phyloP scores from a whole-genome alignment of 2,888 invertebrate species.

The Xestobium rufovillosum region DNA sequence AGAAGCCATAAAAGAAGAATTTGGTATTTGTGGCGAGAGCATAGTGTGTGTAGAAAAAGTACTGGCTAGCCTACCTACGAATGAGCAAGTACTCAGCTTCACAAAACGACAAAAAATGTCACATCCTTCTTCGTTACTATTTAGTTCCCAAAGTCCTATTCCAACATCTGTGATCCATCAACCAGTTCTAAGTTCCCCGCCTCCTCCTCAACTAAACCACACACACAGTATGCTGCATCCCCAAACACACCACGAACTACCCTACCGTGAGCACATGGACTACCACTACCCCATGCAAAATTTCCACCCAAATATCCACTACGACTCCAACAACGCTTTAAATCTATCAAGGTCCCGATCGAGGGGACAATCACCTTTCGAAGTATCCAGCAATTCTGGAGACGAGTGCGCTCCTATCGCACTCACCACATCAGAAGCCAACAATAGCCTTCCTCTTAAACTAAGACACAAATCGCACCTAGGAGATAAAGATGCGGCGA shows the following conservation, averaged over 20 bases:
- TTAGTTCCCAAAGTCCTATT: conserved; percentile 49
- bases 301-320: conserved; percentile 48
- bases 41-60: conserved; percentile 85
- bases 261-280: conserved; percentile 46
- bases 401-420: conserved; percentile 47
- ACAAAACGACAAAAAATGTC: conserved; percentile 63
- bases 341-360: conserved; percentile 56
- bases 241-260: conserved; percentile 40
- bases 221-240: conserved; percentile 38
- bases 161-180: conserved; percentile 57
- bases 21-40: conserved; percentile 80
- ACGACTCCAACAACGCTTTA: conserved; percentile 56
- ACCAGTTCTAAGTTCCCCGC: conserved; percentile 43
- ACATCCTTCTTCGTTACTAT: conserved; percentile 47
- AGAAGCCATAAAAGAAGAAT: conserved; percentile 87
- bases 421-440: conserved; percentile 48
- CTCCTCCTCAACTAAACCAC: conserved; percentile 50
- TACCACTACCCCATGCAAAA: conserved; percentile 37
- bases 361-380: conserved; percentile 63
- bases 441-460: conserved; percentile 81
- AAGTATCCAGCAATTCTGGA: conserved; percentile 67
- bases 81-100: conserved; percentile 76
- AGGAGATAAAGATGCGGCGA: conserved; percentile 82
- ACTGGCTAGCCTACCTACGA: conserved; percentile 74
- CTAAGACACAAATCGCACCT: conserved; percentile 86